Conservation (phyloP, 2,888 invertebrate species). For the Timema cristinae region DNA sequence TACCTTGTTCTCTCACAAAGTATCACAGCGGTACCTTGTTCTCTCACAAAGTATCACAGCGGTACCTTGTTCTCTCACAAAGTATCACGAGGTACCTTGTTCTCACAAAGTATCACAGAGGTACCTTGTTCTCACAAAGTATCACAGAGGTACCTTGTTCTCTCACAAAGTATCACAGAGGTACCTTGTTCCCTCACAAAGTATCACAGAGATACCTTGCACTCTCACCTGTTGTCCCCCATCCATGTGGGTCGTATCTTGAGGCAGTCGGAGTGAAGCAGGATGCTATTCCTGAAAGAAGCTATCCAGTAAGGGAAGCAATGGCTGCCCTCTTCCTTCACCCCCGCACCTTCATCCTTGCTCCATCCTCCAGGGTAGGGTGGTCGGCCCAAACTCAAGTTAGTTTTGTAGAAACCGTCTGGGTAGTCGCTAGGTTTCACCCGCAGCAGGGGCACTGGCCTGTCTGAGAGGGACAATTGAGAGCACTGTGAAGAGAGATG, state of each 20-base stretch:
- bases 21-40: no score
- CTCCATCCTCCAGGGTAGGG: slow-evolving; percentile 42
- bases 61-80: no score
- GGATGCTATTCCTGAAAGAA: slow-evolving; percentile 56
- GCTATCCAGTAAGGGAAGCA: slow-evolving; percentile 71
- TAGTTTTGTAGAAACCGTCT: slow-evolving; percentile 44
- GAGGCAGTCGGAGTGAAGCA: slow-evolving; percentile 64
- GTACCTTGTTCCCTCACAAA: no score
- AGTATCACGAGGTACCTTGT: no score
- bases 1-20: no score
- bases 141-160: no score
- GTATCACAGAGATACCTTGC: background rate
- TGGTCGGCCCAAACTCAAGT: slow-evolving; percentile 42
- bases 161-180: no score
- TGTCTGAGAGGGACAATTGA: background rate
- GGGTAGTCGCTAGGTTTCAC: slow-evolving; percentile 38
- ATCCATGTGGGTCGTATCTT: slow-evolving; percentile 84
- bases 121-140: no score
- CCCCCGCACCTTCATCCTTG: background rate
- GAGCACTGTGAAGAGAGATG: no score
- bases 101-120: no score
- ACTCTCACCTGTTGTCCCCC: slow-evolving; percentile 54
- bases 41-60: no score
- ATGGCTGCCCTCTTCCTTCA: slow-evolving; percentile 44
- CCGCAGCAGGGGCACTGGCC: slow-evolving; percentile 37